These are phyloP conservation scores for Hermaeophaga mercurialis DNA, from an alignment of 2,888 invertebrate species.

Conservation along the genomic window DNA sequence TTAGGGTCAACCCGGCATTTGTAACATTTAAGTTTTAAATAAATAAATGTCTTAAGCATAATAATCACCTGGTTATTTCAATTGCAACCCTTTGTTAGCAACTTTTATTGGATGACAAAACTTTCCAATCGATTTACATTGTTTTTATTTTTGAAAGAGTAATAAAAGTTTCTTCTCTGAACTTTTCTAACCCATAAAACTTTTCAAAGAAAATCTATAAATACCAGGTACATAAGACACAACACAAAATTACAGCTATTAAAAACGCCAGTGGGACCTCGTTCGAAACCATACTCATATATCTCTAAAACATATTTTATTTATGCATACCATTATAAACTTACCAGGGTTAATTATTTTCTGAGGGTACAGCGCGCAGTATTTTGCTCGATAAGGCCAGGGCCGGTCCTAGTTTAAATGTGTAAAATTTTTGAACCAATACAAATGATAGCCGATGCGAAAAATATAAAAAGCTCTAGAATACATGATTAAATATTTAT, in stretches of 20 bases:
- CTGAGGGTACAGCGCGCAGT: not conserved
- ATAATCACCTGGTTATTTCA: no score
- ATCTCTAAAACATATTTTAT: conserved; percentile 2
- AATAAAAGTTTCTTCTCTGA: not conserved
- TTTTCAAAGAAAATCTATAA: not conserved
- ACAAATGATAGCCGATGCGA: no score
- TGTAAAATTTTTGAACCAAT: no score
- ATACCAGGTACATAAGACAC: not conserved
- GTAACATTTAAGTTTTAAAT: no score
- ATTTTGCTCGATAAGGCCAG: not conserved
- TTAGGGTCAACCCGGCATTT: no score
- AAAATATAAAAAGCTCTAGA: no score
- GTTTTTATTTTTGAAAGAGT: not conserved
- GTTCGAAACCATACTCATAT: not conserved
- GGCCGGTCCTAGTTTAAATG: not conserved
- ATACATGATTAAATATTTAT: no score
- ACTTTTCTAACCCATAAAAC: not conserved
- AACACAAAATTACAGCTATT: not conserved
- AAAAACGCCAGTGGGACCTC: not conserved
- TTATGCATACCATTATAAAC: conserved; percentile 6
- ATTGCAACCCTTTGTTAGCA: no score
- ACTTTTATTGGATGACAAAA: not conserved
- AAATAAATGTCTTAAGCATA: no score
- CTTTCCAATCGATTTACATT: not conserved
- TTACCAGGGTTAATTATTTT: conserved; percentile 10